Conservation (phyloP, 2,888 invertebrate species). For the Andrena camellia region DNA sequence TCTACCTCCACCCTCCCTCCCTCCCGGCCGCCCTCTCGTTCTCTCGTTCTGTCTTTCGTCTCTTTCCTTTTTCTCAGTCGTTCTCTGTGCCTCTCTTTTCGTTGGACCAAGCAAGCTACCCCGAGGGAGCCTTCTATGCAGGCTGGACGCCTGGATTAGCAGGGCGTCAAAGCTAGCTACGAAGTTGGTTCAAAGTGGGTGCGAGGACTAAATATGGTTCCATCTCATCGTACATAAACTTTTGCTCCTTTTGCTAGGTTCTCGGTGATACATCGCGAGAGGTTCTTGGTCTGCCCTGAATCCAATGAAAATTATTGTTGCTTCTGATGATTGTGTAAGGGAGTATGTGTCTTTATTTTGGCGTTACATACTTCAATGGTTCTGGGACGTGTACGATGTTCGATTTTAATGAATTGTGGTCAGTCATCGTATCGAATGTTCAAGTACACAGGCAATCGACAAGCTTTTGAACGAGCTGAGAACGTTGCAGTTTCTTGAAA, state of each 20-base stretch:
- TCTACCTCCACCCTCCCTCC: slow-evolving; percentile 24
- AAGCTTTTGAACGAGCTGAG: no score
- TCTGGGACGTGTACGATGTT: not conserved
- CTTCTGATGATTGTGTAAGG: not conserved
- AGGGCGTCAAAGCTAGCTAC: slow-evolving; percentile 80
- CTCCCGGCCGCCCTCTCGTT: slow-evolving; percentile 21
- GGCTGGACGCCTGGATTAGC: slow-evolving; percentile 79
- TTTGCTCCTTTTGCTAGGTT: slow-evolving; percentile 37
- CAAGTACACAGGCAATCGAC: no score
- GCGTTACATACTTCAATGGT: not conserved
- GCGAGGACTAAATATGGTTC: slow-evolving; percentile 72
- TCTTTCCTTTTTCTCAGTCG: slow-evolving; percentile 47
- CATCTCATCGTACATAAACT: slow-evolving; percentile 50
- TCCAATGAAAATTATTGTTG: not conserved
- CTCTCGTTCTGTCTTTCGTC: slow-evolving; percentile 57
- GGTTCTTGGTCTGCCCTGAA: not conserved
- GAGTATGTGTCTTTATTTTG: not conserved
- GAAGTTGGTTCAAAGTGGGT: slow-evolving; percentile 72
- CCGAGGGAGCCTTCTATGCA: slow-evolving; percentile 70
- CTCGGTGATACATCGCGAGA: not conserved
- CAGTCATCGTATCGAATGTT: no score
- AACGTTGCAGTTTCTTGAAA: no score
- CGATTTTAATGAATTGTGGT: not conserved
- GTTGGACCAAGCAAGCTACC: slow-evolving; percentile 55
- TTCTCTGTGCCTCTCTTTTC: slow-evolving; percentile 65